phyloP scores from a whole-genome alignment of 2,797 vertebrate genomes.

The Euthynnus affinis region DNA sequence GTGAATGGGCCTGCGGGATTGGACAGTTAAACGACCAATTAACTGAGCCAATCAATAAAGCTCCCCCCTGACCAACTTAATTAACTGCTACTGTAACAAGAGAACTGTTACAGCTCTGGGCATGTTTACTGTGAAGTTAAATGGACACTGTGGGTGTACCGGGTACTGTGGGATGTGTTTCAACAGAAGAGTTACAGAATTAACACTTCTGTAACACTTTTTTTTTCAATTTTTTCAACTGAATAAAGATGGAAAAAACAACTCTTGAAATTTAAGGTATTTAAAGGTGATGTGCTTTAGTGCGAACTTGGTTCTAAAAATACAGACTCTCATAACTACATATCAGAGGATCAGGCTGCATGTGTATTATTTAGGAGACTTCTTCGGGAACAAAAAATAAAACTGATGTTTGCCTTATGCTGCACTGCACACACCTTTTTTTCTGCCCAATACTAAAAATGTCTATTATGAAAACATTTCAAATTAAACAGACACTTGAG shows the following conservation, averaged over 20 bases:
- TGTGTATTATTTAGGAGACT: neutral
- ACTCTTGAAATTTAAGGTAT: neutral
- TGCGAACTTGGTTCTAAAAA: neutral
- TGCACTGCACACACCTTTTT: neutral
- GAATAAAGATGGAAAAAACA: neutral
- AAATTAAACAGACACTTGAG: too few relatives aligned
- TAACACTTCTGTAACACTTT: neutral
- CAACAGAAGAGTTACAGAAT: neutral
- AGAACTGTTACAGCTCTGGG: constrained; percentile 55
- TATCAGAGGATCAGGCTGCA: neutral
- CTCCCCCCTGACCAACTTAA: constrained; percentile 71
- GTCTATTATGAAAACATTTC: too few relatives aligned
- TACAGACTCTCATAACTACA: neutral
- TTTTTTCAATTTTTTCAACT: too few relatives aligned
- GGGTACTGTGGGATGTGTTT: constrained; percentile 4
- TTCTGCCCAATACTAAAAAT: too few relatives aligned
- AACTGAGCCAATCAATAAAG: constrained; percentile 70
- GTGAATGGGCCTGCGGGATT: constrained; percentile 73
- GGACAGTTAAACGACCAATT: constrained; percentile 75
- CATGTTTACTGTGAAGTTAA: constrained; percentile 49
- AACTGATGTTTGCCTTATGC: neutral
- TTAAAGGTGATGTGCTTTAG: neutral
- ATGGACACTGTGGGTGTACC: constrained; percentile 1
- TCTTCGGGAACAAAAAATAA: neutral
- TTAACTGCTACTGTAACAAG: constrained; percentile 72